phyloP scores from a whole-genome alignment of 2,888 invertebrate species.

The Drosophila gaucha region DNA sequence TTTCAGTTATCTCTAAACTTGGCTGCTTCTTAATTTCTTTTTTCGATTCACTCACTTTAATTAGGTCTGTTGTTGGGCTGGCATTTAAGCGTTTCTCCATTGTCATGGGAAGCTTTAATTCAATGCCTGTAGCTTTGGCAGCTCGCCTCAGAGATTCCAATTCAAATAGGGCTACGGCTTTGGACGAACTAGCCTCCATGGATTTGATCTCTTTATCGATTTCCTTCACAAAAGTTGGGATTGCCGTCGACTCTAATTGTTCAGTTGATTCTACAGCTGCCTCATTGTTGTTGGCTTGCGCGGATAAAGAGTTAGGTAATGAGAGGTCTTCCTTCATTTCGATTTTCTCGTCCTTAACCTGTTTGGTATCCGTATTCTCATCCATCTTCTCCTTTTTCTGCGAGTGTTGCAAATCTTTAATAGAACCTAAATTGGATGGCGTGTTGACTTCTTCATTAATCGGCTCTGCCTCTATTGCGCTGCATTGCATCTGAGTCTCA shows the following conservation, averaged over 20 bases:
- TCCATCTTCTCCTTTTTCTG: not conserved
- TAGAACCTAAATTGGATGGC: not conserved
- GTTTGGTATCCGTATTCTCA: not conserved
- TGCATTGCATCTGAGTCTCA: not conserved
- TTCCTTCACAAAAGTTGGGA: not conserved
- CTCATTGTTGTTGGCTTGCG: not conserved
- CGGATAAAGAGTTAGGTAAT: not conserved
- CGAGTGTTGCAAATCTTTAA: not conserved
- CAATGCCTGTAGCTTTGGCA: conserved; percentile 9
- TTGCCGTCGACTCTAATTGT: not conserved
- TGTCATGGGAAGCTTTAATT: conserved; percentile 4
- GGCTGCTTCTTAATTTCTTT: not conserved
- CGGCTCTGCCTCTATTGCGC: not conserved
- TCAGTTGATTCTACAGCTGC: not conserved
- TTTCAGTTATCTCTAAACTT: not conserved
- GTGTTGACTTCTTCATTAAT: not conserved
- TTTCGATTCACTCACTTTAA: not conserved
- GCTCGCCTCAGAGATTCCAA: conserved; percentile 6
- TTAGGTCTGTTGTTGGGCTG: not conserved
- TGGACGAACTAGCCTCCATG: not conserved
- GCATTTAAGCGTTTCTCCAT: conserved; percentile 8
- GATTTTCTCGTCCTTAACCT: not conserved
- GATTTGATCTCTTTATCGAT: not conserved
- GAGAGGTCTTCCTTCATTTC: not conserved
- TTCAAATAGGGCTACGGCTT: not conserved